Conservation (phyloP, 1,140 invertebrate genomes). For the Lepidurus packardi region DNA sequence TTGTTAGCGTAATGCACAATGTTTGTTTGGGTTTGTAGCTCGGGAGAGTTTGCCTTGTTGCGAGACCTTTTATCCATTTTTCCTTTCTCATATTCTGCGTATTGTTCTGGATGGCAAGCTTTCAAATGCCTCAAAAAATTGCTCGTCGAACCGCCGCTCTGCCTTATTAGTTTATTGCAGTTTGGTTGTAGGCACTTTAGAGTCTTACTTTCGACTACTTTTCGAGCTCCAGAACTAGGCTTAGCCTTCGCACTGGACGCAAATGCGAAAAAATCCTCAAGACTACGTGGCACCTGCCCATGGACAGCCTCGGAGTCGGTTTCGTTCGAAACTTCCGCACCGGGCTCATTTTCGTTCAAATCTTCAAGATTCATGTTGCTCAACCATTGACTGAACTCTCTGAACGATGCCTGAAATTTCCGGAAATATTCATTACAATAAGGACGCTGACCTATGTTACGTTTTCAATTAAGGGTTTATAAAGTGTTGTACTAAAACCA, state of each 20-base stretch:
- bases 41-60: background rate
- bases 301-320: background rate
- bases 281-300: background rate
- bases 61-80: background rate
- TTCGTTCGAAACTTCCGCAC: background rate
- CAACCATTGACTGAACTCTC: background rate
- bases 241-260: background rate
- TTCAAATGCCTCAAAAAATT: background rate
- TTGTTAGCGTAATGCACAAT: background rate
- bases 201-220: background rate
- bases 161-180: background rate
- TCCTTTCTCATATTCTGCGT: background rate
- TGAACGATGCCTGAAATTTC: background rate
- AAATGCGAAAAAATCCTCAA: background rate
- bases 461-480: slow-evolving; percentile 1
- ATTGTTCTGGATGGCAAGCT: background rate
- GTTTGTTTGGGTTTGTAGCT: background rate
- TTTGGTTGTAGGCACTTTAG: background rate
- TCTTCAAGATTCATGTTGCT: background rate
- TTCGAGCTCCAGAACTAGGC: background rate
- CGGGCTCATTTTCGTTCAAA: background rate
- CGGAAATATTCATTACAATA: slow-evolving; percentile 1
- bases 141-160: background rate
- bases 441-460: background rate
- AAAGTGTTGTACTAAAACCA: background rate